phyloP scores from a whole-genome alignment of 2,113 vertebrate genomes.

The Grantiella picta region DNA sequence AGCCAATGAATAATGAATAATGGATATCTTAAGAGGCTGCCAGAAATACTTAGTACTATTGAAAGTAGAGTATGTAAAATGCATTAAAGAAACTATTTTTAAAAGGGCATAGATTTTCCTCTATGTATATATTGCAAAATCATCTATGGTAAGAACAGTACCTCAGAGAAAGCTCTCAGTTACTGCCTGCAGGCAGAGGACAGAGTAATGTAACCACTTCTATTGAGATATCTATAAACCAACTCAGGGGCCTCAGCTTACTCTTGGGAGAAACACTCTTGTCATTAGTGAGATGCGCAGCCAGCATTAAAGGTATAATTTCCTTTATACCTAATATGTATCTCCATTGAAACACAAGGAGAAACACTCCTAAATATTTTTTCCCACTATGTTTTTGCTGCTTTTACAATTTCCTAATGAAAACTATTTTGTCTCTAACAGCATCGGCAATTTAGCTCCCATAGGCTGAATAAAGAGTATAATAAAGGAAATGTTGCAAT shows the following conservation, averaged over 20 bases:
- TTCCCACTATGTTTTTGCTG: neutral
- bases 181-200: neutral
- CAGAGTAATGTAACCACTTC: neutral
- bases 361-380: neutral
- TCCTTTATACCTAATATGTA: neutral
- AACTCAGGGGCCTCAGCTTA: neutral
- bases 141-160: neutral
- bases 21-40: neutral
- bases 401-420: neutral
- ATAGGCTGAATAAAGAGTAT: neutral
- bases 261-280: neutral
- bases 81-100: neutral
- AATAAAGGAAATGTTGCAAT: neutral
- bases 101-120: neutral
- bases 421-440: neutral
- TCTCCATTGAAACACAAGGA: neutral
- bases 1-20: slow-evolving; percentile 23
- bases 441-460: neutral
- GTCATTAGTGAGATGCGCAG: neutral
- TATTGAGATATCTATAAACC: neutral
- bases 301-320: neutral
- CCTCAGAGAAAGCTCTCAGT: neutral
- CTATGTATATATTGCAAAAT: neutral
- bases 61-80: slow-evolving; percentile 11
- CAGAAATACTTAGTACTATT: neutral